A percentile compares a stretch with the other conserved stretches of the same genome.
These are phyloP conservation scores for Xylota sylvarum DNA, from an alignment of 2,888 invertebrate species.

Conservation along the genomic window DNA sequence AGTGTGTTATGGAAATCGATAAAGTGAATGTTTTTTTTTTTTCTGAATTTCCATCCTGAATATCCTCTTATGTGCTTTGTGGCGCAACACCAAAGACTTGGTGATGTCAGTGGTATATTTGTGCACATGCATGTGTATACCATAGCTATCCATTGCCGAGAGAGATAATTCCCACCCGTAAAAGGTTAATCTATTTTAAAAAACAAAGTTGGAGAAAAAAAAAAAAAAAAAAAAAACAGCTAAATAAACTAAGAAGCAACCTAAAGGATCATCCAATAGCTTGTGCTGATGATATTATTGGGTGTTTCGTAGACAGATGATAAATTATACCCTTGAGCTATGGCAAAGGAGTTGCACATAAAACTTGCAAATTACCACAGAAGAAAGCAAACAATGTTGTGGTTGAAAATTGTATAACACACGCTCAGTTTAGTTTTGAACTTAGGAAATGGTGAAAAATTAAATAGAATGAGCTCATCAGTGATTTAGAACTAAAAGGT, in stretches of 20 bases:
- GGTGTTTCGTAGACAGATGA: constrained; percentile 54
- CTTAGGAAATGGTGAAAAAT: neutral
- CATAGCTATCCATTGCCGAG: constrained; percentile 7
- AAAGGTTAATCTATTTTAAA: constrained; percentile 68
- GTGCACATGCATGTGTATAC: constrained; percentile 23
- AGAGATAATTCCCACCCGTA: constrained; percentile 48
- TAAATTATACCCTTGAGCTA: constrained; percentile 36
- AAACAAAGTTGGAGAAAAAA: constrained; percentile 43
- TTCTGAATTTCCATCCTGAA: constrained; percentile 51
- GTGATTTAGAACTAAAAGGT: constrained; percentile 2
- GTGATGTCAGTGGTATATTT: constrained; percentile 44
- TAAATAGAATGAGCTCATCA: neutral
- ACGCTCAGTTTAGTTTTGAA: neutral
- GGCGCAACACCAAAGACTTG: constrained; percentile 31
- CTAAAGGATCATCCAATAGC: constrained; percentile 22
- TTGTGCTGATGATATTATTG: constrained; percentile 49
- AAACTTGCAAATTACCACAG: constrained; percentile 7
- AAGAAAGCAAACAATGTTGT: neutral
- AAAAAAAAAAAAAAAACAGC: constrained; percentile 11
- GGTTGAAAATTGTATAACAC: constrained; percentile 2
- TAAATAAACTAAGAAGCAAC: constrained; percentile 4
- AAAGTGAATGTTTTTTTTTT: constrained; percentile 45
- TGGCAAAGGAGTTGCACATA: neutral
- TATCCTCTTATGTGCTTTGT: constrained; percentile 62
- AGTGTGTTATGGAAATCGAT: constrained; percentile 47